Percentiles rank a stretch among this genome's conserved stretches.
phyloP scores from a whole-genome alignment of 2,797 vertebrate genomes.

The Selene dorsalis region DNA sequence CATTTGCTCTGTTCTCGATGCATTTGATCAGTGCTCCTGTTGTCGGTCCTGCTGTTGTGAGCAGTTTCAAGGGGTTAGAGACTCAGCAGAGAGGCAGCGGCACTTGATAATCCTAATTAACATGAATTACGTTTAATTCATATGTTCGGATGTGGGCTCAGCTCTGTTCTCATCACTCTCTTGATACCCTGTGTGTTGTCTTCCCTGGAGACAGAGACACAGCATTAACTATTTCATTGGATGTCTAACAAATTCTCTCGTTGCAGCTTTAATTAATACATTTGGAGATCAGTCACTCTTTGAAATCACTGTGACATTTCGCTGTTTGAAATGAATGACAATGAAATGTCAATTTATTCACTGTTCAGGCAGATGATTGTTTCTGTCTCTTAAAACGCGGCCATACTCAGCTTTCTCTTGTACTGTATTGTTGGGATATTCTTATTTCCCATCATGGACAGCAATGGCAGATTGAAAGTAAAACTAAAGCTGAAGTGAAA shows the following conservation, averaged over 20 bases:
- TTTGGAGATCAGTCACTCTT: conserved; percentile 19
- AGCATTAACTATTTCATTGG: neutral
- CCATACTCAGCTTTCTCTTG: conserved; percentile 10
- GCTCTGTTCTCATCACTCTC: conserved; percentile 18
- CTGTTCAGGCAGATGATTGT: conserved; percentile 17
- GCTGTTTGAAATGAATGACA: conserved; percentile 13
- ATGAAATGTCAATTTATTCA: conserved; percentile 14
- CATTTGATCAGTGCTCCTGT: conserved; percentile 43
- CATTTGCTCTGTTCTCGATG: conserved; percentile 28
- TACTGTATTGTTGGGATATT: neutral
- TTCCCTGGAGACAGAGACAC: conserved; percentile 13
- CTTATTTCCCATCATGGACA: neutral
- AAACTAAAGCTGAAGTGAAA: conserved; percentile 19
- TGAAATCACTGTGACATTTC: conserved; percentile 19
- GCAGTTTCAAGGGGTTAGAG: conserved; percentile 24
- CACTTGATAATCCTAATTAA: conserved; percentile 44
- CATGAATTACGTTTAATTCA: conserved; percentile 47
- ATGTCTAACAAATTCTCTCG: neutral
- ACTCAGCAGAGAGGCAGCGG: conserved; percentile 30
- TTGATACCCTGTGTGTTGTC: conserved; percentile 6
- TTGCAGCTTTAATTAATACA: conserved; percentile 8
- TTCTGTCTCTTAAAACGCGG: neutral
- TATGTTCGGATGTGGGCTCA: conserved; percentile 37
- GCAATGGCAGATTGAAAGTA: neutral
- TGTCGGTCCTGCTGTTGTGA: conserved; percentile 36